These are phyloP conservation scores for Cherax quadricarinatus DNA, from an alignment of 1,140 invertebrate species.

Conservation along the genomic window DNA sequence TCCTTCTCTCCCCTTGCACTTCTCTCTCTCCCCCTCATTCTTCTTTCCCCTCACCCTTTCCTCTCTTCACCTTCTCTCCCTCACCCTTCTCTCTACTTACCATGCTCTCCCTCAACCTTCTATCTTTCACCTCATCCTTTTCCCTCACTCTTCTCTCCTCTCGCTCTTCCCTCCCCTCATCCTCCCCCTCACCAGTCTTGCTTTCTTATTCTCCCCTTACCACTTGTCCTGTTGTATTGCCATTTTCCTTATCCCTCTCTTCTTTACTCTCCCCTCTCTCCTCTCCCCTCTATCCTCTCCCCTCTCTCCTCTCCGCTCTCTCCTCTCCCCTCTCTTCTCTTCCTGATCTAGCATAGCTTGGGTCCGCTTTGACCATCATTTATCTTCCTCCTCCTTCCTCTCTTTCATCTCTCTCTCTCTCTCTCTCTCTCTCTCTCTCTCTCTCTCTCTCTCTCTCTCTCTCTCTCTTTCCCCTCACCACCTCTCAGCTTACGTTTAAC, in stretches of 20 bases:
- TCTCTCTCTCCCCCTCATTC: not conserved
- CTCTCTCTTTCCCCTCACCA: no score
- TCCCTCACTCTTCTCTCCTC: not conserved
- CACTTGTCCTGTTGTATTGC: not conserved
- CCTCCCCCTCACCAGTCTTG: not conserved
- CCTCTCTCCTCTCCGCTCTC: not conserved
- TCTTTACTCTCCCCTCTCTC: not conserved
- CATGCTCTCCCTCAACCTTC: not conserved
- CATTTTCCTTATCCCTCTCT: not conserved
- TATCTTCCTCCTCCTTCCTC: slow-evolving; percentile 3
- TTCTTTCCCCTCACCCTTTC: not conserved
- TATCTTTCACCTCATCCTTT: not conserved
- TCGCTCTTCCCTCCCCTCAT: not conserved
- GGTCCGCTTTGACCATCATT: not conserved
- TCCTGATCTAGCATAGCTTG: not conserved
- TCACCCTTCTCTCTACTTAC: not conserved
- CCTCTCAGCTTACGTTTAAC: not conserved
- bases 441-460: no score
- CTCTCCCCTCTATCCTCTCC: not conserved
- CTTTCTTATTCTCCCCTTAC: not conserved
- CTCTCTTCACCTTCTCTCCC: not conserved
- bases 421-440: not conserved
- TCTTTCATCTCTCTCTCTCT: not conserved
- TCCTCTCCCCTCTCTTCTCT: no score
- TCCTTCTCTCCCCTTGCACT: not conserved